Percentiles rank a stretch among this genome's conserved stretches.
These are phyloP conservation scores for Agonum fuliginosum DNA, from an alignment of 2,888 invertebrate species.

Conservation along the genomic window DNA sequence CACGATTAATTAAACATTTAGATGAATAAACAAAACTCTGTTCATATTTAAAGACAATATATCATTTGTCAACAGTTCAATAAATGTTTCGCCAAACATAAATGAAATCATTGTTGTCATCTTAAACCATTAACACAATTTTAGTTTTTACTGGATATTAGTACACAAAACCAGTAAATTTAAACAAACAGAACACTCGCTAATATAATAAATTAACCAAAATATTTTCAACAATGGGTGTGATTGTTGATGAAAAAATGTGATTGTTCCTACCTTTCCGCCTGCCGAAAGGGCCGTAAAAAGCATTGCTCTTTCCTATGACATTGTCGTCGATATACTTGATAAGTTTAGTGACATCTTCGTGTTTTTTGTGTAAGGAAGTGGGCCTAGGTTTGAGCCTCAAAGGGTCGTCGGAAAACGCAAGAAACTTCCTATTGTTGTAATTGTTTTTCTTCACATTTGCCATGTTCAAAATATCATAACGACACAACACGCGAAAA, in stretches of 20 bases:
- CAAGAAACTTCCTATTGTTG: conserved; percentile 71
- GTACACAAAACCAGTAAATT: too few relatives aligned
- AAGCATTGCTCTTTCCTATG: conserved; percentile 86
- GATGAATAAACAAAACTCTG: too few relatives aligned
- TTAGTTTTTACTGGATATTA: too few relatives aligned
- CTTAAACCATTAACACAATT: too few relatives aligned
- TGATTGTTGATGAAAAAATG: background rate
- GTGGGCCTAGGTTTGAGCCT: conserved; percentile 70
- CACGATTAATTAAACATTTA: too few relatives aligned
- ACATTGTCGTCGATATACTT: conserved; percentile 88
- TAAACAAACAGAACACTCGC: too few relatives aligned
- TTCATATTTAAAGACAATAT: too few relatives aligned
- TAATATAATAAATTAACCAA: too few relatives aligned
- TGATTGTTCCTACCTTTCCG: conserved; percentile 80
- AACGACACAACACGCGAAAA: conserved; percentile 30
- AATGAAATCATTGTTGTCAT: too few relatives aligned
- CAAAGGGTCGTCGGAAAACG: conserved; percentile 71
- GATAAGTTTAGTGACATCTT: conserved; percentile 82
- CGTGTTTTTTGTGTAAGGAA: conserved; percentile 75
- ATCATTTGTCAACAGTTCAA: too few relatives aligned
- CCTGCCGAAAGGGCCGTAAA: conserved; percentile 88
- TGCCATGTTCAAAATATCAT: conserved; percentile 58
- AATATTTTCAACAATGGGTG: background rate
- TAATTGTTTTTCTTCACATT: conserved; percentile 64
- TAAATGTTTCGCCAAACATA: too few relatives aligned